Conservation (phyloP, 2,888 invertebrate genomes). For the Sphaerophoria rueppellii region DNA sequence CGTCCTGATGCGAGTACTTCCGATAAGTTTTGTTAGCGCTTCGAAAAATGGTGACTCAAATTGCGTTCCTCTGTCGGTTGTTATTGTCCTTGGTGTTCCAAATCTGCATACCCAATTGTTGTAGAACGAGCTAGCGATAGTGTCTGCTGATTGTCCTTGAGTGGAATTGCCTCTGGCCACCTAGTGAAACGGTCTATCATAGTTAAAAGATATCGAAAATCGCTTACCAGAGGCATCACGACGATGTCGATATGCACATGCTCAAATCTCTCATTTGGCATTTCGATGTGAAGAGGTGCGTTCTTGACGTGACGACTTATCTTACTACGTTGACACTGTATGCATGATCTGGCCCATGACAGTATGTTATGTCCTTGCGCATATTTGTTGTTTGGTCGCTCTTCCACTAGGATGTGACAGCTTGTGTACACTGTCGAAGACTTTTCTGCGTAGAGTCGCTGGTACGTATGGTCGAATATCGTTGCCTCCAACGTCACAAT, state of each 20-base stretch:
- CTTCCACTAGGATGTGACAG: conserved; percentile 32
- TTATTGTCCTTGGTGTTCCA: conserved; percentile 27
- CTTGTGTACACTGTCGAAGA: conserved; percentile 23
- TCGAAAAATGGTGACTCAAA: conserved; percentile 23
- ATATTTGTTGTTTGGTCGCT: conserved; percentile 33
- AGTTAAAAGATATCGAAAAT: conserved; percentile 35
- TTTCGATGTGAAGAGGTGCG: conserved; percentile 35
- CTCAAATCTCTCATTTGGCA: conserved; percentile 38
- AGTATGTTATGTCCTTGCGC: conserved; percentile 31
- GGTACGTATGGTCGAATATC: conserved; percentile 18
- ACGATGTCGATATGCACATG: conserved; percentile 46
- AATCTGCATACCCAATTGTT: background rate
- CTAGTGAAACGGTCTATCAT: conserved; percentile 39
- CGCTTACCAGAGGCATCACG: conserved; percentile 22
- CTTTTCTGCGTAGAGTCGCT: conserved; percentile 5
- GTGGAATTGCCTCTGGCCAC: conserved; percentile 45
- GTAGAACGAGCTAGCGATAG: background rate
- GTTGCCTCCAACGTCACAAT: conserved; percentile 18
- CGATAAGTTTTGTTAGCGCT: conserved; percentile 7
- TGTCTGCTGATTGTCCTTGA: background rate
- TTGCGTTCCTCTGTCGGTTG: conserved; percentile 32
- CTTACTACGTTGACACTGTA: conserved; percentile 30
- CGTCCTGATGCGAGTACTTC: conserved; percentile 26
- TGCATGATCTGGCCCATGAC: conserved; percentile 27
- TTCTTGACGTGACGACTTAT: conserved; percentile 41